These are phyloP conservation scores for Drosophila lutescens DNA, from an alignment of 2,888 invertebrate species.

Conservation along the genomic window DNA sequence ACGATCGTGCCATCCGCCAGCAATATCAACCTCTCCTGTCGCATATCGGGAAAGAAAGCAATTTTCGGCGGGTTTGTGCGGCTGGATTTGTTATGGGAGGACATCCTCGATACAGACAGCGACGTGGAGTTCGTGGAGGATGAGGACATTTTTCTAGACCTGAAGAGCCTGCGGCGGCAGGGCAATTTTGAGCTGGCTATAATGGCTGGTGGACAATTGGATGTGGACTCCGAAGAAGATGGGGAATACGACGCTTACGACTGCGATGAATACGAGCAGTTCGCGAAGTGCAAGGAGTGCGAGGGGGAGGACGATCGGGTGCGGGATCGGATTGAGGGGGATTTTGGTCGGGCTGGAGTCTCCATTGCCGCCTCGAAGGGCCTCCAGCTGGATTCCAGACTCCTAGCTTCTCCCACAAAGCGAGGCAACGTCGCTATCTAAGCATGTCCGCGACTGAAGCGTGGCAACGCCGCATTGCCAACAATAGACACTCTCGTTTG, in stretches of 20 bases:
- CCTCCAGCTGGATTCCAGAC: not conserved
- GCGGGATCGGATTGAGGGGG: not conserved
- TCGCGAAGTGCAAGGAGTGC: constrained; percentile 1
- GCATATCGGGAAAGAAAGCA: too few species aligned
- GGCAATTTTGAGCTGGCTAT: constrained; percentile 14
- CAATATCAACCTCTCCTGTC: not conserved
- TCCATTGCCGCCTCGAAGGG: not conserved
- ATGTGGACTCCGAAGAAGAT: constrained; percentile 11
- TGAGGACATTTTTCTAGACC: not conserved
- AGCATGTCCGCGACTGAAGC: constrained; percentile 45
- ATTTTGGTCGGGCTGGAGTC: too few species aligned
- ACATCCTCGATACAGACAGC: not conserved
- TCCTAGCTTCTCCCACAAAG: not conserved
- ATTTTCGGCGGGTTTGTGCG: not conserved
- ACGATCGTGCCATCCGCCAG: not conserved
- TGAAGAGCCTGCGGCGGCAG: not conserved
- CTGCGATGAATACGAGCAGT: not conserved
- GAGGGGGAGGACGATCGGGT: not conserved
- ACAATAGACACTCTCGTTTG: constrained; percentile 56
- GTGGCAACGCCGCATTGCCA: constrained; percentile 57
- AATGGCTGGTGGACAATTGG: constrained; percentile 7
- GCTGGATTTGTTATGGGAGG: not conserved
- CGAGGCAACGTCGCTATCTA: constrained; percentile 27
- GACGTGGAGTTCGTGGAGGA: not conserved
- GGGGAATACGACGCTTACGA: not conserved